Conservation (phyloP, 2,113 vertebrate species). For the Electrona antarctica region DNA sequence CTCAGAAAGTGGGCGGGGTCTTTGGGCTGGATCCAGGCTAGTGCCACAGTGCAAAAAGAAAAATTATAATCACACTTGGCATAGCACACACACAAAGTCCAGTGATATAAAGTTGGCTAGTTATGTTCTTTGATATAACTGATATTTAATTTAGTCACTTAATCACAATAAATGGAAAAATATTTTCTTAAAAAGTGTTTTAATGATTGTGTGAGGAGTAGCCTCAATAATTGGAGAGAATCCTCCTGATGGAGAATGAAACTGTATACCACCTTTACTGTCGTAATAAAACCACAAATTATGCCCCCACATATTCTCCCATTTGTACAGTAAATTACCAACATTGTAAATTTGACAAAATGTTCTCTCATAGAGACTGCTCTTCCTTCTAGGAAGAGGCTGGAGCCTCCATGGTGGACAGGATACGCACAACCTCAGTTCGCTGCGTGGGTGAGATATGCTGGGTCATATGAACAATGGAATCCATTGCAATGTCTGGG, state of each 20-base stretch:
- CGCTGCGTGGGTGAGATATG: conserved; percentile 96
- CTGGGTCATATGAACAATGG: conserved; percentile 98
- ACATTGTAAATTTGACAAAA: conserved; percentile 8
- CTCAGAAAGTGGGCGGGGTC: too few relatives aligned
- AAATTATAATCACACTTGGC: conserved; percentile 27
- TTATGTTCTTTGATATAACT: conserved; percentile 37
- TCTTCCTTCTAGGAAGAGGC: conserved; percentile 73
- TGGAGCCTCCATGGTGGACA: conserved; percentile 92
- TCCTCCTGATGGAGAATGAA: not conserved
- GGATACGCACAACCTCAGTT: conserved; percentile 91
- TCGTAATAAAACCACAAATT: not conserved
- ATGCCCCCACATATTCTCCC: not conserved
- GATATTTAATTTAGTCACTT: conserved; percentile 23
- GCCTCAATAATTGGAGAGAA: not conserved
- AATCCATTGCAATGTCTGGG: conserved; percentile 99
- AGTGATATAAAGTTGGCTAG: conserved; percentile 20
- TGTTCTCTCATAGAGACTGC: conserved; percentile 59
- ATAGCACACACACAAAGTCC: conserved; percentile 19
- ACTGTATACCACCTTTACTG: conserved; percentile 15
- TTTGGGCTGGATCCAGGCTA: too few relatives aligned
- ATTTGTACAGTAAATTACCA: not conserved
- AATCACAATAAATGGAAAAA: not conserved
- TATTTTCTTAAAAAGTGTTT: not conserved
- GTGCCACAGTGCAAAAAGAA: not conserved
- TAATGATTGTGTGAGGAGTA: conserved; percentile 12